Conservation (phyloP, 2,888 invertebrate species). For the Cryptus armator region DNA sequence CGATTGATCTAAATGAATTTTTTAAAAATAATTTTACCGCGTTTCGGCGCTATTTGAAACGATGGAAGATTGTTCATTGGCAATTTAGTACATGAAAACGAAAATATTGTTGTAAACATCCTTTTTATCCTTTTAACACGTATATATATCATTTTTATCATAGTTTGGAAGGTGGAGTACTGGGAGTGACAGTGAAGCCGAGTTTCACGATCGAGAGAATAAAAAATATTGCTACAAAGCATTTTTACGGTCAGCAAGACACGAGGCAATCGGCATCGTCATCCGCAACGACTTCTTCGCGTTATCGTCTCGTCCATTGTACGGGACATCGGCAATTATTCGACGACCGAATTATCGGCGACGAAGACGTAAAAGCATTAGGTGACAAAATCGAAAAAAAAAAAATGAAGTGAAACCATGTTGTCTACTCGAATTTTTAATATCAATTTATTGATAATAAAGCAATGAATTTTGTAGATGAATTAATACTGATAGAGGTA, state of each 20-base stretch:
- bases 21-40: not conserved
- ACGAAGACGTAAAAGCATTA: constrained; percentile 78
- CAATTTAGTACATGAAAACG: not conserved
- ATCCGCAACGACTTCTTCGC: constrained; percentile 69
- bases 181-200: constrained; percentile 75
- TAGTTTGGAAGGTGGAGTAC: constrained; percentile 80
- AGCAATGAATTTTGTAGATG: constrained; percentile 74
- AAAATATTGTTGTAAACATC: not conserved
- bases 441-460: not conserved
- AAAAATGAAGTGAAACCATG: not conserved
- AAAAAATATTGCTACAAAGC: constrained; percentile 79
- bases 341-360: constrained; percentile 76
- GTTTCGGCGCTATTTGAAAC: not conserved
- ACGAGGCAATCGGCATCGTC: constrained; percentile 68
- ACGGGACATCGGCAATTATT: constrained; percentile 75
- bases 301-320: constrained; percentile 79
- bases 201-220: constrained; percentile 80
- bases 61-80: not conserved
- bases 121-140: not conserved
- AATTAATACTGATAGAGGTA: constrained; percentile 79
- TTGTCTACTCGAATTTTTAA: constrained; percentile 20
- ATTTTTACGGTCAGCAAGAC: constrained; percentile 78
- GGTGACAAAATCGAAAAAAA: constrained; percentile 73
- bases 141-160: constrained; percentile 17
- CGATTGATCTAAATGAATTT: not conserved